Base-by-base conservation (phyloP, 1,140 invertebrate genomes). In the Drosophila lacteicornis region DNA sequence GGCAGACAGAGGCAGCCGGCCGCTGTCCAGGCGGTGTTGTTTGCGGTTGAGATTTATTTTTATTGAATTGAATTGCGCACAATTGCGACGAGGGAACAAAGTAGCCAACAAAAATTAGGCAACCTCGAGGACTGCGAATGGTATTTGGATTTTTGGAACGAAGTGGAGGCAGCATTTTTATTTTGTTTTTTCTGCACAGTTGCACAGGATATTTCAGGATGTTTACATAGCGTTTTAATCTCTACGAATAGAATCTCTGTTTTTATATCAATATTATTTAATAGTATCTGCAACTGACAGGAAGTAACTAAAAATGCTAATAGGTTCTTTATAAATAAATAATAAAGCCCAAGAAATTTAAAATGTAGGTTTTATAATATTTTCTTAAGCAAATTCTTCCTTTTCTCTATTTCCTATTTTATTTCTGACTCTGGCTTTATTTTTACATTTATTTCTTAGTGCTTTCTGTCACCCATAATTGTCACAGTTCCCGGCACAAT, bases 1-100 rank as follows among this genome's bases (percentile, higher is more conserved):
- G 63, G 3, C 62, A 11, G 36, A 8, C 62, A 70, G 63, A 11
- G 36, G 13, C 62, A 70, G 63, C 65, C 62, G 76, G 63, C 65
- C 67, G 75, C 55, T 84, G 82, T 83, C 81, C 80, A 63, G 19
- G 62, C 83, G 65, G 12, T 88, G 85, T 88, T 88, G 85, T 88
- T 88, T 88, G 84, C 84, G 81, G 85, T 88, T 90, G 19, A 61
- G 84, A 88, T 88, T 88, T 88, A 83, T 84, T 80, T 87, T 84
- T 73, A 87, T 87, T 88, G 83, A 86, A 87, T 85, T 81, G 63
- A 86, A 87, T 85, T 79, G 53, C 65, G 79, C 70, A 62, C 49
- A 68, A 66, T 55, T 49, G 60, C 22, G 53, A 43, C n/a, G 53
- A 38, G 19, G n/a, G 30, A 46, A 46, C n/a, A 46, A 19, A 19